Percentiles rank a stretch among this genome's conserved stretches.
Conservation (phyloP, 2,888 invertebrate species). For the Mesorhabditis spiculigera region DNA sequence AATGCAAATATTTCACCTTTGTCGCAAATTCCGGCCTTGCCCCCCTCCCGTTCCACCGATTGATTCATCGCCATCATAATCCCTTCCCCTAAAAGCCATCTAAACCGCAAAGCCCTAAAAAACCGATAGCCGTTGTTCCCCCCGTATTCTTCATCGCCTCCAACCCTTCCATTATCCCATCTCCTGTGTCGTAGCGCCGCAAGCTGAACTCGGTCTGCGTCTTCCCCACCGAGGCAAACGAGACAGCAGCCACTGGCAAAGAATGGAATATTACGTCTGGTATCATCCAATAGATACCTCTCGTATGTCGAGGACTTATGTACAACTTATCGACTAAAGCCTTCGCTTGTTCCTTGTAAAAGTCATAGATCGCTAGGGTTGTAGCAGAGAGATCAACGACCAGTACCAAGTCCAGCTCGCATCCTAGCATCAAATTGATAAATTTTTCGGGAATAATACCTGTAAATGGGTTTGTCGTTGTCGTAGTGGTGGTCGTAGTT, state of each 20-base stretch:
- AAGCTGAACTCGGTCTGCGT: slow-evolving; percentile 2
- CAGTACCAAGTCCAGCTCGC: neutral
- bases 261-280: neutral
- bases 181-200: neutral
- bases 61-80: slow-evolving; percentile 1
- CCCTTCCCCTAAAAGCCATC: neutral
- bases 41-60: neutral
- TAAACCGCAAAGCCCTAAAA: neutral
- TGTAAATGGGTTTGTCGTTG: slow-evolving; percentile 2
- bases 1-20: neutral
- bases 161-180: neutral
- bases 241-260: neutral
- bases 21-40: slow-evolving; percentile 3
- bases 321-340: neutral
- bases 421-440: neutral
- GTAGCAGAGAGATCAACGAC: slow-evolving; percentile 2
- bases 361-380: neutral
- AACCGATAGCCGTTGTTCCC: slow-evolving; percentile 5
- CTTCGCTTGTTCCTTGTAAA: neutral
- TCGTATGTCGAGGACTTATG: slow-evolving; percentile 2
- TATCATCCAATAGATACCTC: neutral
- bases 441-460: neutral
- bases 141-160: neutral
- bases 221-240: neutral
- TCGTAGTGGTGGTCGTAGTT: neutral